Evolutionary conservation across 23 tunicate species (phyloP).

Genomic region (Trididemnum miniatum): DNA sequence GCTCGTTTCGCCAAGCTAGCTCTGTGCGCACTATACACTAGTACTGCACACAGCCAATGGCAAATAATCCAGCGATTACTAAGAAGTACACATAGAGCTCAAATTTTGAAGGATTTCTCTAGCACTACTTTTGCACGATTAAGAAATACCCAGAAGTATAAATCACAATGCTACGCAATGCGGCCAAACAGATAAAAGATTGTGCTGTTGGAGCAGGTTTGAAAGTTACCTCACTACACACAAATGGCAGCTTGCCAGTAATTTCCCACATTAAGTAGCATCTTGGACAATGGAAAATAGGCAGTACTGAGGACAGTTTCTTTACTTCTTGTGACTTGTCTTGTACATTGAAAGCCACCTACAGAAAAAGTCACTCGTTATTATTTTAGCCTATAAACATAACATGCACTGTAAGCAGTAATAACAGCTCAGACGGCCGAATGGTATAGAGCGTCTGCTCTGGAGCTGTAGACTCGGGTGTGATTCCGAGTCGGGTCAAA

Average conservation of each 20-base stretch:
- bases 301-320: neutral
- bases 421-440: too few species aligned
- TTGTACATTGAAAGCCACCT: conserved; percentile 4
- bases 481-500: too few species aligned
- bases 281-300: conserved; percentile 7
- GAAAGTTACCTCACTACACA: conserved; percentile 1
- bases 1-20: too few species aligned
- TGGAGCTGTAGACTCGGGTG: too few species aligned
- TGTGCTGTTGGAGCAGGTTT: neutral
- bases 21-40: too few species aligned
- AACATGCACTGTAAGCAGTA: too few species aligned
- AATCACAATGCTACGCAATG: neutral
- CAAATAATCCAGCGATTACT: too few species aligned
- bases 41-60: too few species aligned
- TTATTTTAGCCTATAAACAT: too few species aligned
- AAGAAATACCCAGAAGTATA: neutral
- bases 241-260: neutral
- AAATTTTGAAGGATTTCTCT: neutral
- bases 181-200: too few species aligned
- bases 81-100: neutral
- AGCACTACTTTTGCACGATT: neutral
- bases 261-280: conserved; percentile 6
- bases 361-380: too few species aligned
- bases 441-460: too few species aligned
- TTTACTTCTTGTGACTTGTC: neutral